phyloP scores from a whole-genome alignment of 2,888 invertebrate genomes.

The Brachypalpus laphriformis region DNA sequence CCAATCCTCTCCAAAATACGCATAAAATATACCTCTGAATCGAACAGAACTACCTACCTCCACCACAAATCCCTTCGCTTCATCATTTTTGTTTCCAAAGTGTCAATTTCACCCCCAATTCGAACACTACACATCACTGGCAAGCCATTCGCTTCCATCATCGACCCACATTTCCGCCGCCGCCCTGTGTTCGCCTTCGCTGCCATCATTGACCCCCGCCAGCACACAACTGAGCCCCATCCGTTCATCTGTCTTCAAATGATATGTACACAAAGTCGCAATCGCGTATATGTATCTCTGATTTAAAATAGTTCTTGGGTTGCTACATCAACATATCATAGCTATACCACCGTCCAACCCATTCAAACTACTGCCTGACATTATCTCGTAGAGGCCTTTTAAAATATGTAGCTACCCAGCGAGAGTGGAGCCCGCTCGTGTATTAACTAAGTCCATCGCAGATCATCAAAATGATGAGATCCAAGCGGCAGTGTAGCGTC shows the following conservation, averaged over 20 bases:
- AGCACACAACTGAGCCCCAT: not conserved
- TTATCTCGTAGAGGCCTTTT: constrained; percentile 61
- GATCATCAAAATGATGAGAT: constrained; percentile 72
- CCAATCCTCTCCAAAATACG: not conserved
- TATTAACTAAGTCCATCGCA: constrained; percentile 68
- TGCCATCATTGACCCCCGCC: constrained; percentile 32
- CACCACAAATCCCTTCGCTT: not conserved
- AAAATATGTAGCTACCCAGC: constrained; percentile 38
- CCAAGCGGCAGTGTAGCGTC: constrained; percentile 51
- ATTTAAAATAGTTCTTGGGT: constrained; percentile 65
- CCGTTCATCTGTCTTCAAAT: constrained; percentile 38
- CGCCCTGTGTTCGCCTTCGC: not conserved
- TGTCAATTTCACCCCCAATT: constrained; percentile 49
- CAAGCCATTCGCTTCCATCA: constrained; percentile 35
- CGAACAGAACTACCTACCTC: not conserved
- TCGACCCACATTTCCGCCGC: constrained; percentile 19
- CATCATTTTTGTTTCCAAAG: constrained; percentile 20
- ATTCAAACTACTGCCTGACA: constrained; percentile 62
- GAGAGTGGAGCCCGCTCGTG: constrained; percentile 25
- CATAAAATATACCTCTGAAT: not conserved
- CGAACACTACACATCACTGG: constrained; percentile 36
- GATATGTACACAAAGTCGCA: constrained; percentile 51
- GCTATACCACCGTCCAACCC: constrained; percentile 28
- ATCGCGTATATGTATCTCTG: constrained; percentile 64
- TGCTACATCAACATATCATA: not conserved